Conservation (phyloP, 1,140 invertebrate genomes). For the Harpegnathos saltator region DNA sequence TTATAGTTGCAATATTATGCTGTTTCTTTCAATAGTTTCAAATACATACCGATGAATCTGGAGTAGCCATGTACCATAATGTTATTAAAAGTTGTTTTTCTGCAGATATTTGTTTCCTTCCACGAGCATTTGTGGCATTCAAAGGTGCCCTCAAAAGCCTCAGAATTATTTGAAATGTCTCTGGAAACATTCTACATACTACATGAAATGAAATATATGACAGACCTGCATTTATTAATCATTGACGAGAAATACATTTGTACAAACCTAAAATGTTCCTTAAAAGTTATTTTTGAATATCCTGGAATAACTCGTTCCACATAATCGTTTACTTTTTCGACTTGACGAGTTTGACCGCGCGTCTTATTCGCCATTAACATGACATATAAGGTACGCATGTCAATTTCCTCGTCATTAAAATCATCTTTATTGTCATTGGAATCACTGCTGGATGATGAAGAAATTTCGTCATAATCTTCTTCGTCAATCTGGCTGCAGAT, state of each 20-base stretch:
- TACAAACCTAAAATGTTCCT: constrained; percentile 22
- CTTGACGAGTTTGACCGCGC: not conserved
- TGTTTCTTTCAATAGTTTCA: not conserved
- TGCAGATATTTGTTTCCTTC: not conserved
- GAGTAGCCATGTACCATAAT: constrained; percentile 6
- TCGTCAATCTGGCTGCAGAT: not conserved
- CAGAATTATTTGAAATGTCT: constrained; percentile 2
- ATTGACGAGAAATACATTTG: constrained; percentile 13
- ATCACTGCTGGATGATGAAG: constrained; percentile 2
- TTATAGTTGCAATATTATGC: not conserved
- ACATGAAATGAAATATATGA: not conserved
- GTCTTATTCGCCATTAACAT: constrained; percentile 2
- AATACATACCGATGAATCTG: not conserved
- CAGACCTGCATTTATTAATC: not conserved
- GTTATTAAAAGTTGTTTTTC: constrained; percentile 7
- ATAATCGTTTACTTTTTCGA: not conserved
- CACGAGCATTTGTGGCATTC: not conserved
- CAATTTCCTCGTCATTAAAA: not conserved
- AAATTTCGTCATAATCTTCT: not conserved
- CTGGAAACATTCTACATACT: not conserved
- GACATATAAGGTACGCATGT: not conserved
- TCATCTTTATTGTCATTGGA: not conserved
- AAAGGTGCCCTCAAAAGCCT: constrained; percentile 1
- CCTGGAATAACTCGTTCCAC: constrained; percentile 2
- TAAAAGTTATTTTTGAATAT: constrained; percentile 4